Evolutionary conservation across 2,797 vertebrate species (phyloP).

Genomic region (Acanthiza pusilla): DNA sequence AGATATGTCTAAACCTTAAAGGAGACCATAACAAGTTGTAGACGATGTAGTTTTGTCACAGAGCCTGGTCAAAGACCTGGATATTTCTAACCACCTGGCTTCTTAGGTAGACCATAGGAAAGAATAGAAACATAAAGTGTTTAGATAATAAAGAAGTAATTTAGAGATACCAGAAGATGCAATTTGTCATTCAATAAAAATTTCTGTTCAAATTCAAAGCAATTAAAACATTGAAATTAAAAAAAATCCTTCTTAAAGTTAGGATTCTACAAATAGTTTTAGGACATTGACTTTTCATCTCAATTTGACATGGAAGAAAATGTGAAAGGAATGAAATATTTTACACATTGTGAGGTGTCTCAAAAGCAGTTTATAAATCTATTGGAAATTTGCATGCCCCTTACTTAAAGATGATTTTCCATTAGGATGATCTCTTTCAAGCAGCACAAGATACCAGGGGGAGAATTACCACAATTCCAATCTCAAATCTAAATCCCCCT

Average conservation of each 20-base stretch:
- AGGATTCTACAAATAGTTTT: neutral
- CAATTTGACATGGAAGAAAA: neutral
- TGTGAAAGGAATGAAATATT: neutral
- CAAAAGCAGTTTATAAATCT: neutral
- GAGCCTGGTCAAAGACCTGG: neutral
- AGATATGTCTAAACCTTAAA: neutral
- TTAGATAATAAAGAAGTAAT: neutral
- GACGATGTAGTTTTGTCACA: neutral
- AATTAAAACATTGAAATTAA: neutral
- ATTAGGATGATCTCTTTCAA: neutral
- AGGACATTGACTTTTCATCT: neutral
- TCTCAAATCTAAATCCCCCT: neutral
- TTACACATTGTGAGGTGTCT: neutral
- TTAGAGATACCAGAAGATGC: neutral
- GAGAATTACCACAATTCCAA: neutral
- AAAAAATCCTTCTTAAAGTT: neutral
- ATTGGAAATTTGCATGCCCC: neutral
- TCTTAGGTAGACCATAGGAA: neutral
- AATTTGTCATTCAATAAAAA: neutral
- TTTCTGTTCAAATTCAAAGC: neutral
- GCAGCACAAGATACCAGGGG: neutral
- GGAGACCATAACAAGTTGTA: neutral
- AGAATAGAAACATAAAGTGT: neutral
- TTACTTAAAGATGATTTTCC: neutral
- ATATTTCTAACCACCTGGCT: neutral